Evolutionary conservation across 2,888 invertebrate species (phyloP).

Genomic region (Hoplodrina blanda): DNA sequence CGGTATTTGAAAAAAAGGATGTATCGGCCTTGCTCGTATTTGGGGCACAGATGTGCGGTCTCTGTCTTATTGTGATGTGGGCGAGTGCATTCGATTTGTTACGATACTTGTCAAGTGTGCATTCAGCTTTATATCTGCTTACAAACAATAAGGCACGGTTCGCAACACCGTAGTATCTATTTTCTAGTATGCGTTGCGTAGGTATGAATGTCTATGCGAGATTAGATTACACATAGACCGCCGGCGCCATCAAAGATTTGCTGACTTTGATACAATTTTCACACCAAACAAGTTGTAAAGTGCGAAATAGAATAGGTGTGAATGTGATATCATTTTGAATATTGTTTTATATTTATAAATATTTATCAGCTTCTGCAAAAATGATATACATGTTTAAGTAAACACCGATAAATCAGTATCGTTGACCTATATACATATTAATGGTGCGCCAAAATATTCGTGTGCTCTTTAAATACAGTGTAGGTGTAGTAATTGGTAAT

Average conservation of each 20-base stretch:
- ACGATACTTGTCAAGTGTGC: constrained; percentile 53
- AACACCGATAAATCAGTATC: constrained; percentile 37
- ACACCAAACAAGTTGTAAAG: constrained; percentile 24
- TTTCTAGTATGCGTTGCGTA: constrained; percentile 34
- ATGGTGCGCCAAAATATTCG: constrained; percentile 40
- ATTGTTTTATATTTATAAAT: constrained; percentile 40
- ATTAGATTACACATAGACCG: constrained; percentile 57
- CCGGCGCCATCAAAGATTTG: constrained; percentile 59
- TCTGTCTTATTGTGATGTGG: constrained; percentile 69
- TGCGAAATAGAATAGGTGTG: constrained; percentile 43
- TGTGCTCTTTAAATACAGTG: constrained; percentile 39
- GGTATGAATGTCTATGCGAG: constrained; percentile 30
- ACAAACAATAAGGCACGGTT: constrained; percentile 49
- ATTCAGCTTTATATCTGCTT: constrained; percentile 44
- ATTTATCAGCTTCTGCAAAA: constrained; percentile 42
- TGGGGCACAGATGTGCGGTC: constrained; percentile 82
- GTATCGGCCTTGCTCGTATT: constrained; percentile 79
- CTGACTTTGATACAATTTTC: constrained; percentile 47
- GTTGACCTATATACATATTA: constrained; percentile 53
- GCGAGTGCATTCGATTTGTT: constrained; percentile 68
- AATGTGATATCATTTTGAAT: constrained; percentile 36
- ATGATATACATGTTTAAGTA: constrained; percentile 13
- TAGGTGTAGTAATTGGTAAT: constrained; percentile 51
- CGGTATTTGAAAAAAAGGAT: constrained; percentile 78
- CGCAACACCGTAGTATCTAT: constrained; percentile 41